phyloP scores from a whole-genome alignment of 2,888 invertebrate species.

The Tetragnatha montana region DNA sequence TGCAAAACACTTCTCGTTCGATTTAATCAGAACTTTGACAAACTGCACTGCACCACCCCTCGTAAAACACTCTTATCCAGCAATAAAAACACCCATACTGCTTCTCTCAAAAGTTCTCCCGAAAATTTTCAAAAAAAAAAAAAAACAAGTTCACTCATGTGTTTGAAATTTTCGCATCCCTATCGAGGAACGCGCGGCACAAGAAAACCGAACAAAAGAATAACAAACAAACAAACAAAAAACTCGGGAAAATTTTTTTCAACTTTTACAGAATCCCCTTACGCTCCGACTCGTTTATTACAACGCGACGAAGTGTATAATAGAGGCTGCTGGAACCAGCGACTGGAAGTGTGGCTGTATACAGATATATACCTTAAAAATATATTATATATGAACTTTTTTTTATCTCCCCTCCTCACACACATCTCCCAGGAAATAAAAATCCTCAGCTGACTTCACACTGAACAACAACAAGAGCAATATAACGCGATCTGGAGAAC shows the following conservation, averaged over 20 bases:
- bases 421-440: slow-evolving; percentile 20
- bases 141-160: neutral
- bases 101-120: neutral
- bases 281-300: slow-evolving; percentile 46
- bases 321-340: slow-evolving; percentile 27
- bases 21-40: neutral
- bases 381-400: neutral
- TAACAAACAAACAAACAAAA: slow-evolving; percentile 10
- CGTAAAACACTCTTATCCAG: neutral
- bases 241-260: neutral
- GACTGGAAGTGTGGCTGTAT: slow-evolving; percentile 46
- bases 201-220: slow-evolving; percentile 23
- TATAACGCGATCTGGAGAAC: slow-evolving; percentile 51
- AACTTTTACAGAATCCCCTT: slow-evolving; percentile 42
- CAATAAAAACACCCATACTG: neutral
- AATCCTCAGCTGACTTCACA: slow-evolving; percentile 35
- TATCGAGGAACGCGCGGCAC: neutral
- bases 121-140: slow-evolving; percentile 1
- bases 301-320: slow-evolving; percentile 32
- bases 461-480: slow-evolving; percentile 51
- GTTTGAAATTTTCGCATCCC: slow-evolving; percentile 6
- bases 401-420: neutral
- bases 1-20: neutral
- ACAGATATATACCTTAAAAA: slow-evolving; percentile 8
- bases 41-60: neutral